Conservation (phyloP, 2,888 invertebrate genomes). For the Napeogenes sylphis region DNA sequence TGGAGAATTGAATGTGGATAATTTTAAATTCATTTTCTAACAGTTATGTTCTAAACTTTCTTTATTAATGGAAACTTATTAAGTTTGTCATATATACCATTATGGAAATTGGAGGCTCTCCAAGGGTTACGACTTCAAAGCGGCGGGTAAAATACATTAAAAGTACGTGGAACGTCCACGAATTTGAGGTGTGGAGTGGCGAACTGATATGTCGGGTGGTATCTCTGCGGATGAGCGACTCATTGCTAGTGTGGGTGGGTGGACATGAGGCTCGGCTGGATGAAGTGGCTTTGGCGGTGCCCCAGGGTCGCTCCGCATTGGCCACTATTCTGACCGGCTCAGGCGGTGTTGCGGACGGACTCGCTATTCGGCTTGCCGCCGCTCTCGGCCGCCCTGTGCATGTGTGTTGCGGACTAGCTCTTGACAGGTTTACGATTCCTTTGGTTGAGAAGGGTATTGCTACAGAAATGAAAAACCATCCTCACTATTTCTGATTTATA, state of each 20-base stretch:
- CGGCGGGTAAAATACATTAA: constrained; percentile 44
- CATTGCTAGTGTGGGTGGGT: constrained; percentile 58
- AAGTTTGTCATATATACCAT: neutral
- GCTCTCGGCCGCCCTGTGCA: constrained; percentile 45
- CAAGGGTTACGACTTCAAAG: constrained; percentile 42
- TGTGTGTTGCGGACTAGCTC: constrained; percentile 41
- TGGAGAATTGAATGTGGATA: too few relatives aligned
- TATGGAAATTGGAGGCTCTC: constrained; percentile 37
- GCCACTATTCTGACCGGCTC: constrained; percentile 33
- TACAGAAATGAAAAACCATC: constrained; percentile 48
- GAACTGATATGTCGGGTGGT: constrained; percentile 47
- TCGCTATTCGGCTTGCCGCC: constrained; percentile 48
- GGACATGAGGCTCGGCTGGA: constrained; percentile 34
- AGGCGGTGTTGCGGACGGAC: constrained; percentile 34
- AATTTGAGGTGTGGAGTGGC: constrained; percentile 56
- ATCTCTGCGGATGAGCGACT: constrained; percentile 48
- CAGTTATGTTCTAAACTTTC: too few relatives aligned
- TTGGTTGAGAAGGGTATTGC: constrained; percentile 48
- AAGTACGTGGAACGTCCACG: constrained; percentile 53
- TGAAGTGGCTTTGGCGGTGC: constrained; percentile 46
- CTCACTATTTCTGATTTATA: constrained; percentile 38
- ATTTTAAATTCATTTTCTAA: too few relatives aligned
- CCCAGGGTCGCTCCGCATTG: constrained; percentile 29
- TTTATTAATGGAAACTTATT: too few relatives aligned
- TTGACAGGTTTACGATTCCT: constrained; percentile 50